These are phyloP conservation scores for Drosophila neocordata DNA, from an alignment of 1,140 invertebrate species.

Conservation along the genomic window DNA sequence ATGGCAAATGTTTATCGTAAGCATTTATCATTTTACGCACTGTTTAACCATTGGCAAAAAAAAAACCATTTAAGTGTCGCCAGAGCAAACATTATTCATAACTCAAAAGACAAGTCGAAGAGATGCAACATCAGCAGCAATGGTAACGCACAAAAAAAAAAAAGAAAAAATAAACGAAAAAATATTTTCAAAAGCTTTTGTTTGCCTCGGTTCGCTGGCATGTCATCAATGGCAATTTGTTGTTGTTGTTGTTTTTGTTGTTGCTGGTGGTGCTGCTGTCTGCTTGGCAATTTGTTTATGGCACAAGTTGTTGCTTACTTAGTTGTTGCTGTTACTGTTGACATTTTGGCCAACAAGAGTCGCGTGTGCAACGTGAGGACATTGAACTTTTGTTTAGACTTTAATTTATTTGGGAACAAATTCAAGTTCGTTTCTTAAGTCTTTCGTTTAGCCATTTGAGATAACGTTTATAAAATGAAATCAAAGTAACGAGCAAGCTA, in stretches of 20 bases:
- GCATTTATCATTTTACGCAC: constrained; percentile 71
- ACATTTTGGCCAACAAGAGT: constrained; percentile 49
- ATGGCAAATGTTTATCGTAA: constrained; percentile 51
- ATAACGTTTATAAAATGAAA: neutral
- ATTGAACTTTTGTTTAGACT: constrained; percentile 62
- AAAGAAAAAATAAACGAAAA: constrained; percentile 10
- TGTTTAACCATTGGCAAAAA: constrained; percentile 26
- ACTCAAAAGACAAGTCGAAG: constrained; percentile 53
- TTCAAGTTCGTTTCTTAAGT: constrained; percentile 52
- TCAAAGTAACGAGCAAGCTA: neutral
- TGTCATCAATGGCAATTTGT: constrained; percentile 67
- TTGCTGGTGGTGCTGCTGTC: constrained; percentile 13
- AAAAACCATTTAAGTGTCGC: constrained; percentile 68
- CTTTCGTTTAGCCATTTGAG: constrained; percentile 20
- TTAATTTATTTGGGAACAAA: constrained; percentile 31
- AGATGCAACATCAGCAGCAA: constrained; percentile 10
- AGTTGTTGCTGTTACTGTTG: constrained; percentile 29
- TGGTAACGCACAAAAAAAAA: constrained; percentile 37
- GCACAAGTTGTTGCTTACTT: constrained; percentile 45
- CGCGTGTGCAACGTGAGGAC: constrained; percentile 45
- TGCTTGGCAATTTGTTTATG: constrained; percentile 62
- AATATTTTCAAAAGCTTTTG: constrained; percentile 8
- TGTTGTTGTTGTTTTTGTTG: constrained; percentile 18
- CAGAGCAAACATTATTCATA: constrained; percentile 52
- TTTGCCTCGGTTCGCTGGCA: constrained; percentile 33